Base-by-base conservation (phyloP, 2,888 invertebrate species). In the Tryphoninae sp. region DNA sequence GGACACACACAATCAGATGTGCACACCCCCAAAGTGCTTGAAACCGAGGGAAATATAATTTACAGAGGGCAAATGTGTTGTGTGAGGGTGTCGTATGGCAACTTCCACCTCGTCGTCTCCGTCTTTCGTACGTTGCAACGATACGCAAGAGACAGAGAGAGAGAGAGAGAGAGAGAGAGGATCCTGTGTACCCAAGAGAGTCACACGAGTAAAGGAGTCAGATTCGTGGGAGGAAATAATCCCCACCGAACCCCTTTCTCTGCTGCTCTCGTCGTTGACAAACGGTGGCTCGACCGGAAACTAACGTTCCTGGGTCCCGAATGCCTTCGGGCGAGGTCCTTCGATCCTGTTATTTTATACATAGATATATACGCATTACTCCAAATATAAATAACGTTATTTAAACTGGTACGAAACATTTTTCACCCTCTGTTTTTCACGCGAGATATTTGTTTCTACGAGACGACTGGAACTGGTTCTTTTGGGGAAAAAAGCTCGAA, bases 1-100 rank as follows among this genome's bases (percentile, higher is more conserved):
- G 53, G 2, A 53, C 49, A 13, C 3, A 45, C 45, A 45, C 13
- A 45, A 13, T 13, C 45, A 73, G 13, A 13, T 55, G 80, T 69
- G 68, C 79, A 82, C 79, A 73, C 68, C 65, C 73, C 51, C 51
- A 58, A 74, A 80, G 82, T 68, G 77, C 79, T 68, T 19, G 72
- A 62, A 77, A 26, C 68, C 68, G 78, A 83, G 79, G 78, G 74
- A 83, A 82, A 72, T 81, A 75, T 83, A 84, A 84, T 82, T 80
- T 82, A 69, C 68, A 73, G 76, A 82, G 84, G 80, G 81, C 81
- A 67, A 77, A 78, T 80, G 78, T 67, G 76, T 76, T 73, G 59
- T 53, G 77, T 53, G 77, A 72, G 77, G 77, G 73, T 62, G 81
- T 61, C 67, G 69, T 61, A 62, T 69, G 62, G 68, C 67, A 67